A percentile compares a stretch with the other conserved stretches of the same genome.
phyloP scores from a whole-genome alignment of 1,140 invertebrate species.

The Platyscapa corneri region DNA sequence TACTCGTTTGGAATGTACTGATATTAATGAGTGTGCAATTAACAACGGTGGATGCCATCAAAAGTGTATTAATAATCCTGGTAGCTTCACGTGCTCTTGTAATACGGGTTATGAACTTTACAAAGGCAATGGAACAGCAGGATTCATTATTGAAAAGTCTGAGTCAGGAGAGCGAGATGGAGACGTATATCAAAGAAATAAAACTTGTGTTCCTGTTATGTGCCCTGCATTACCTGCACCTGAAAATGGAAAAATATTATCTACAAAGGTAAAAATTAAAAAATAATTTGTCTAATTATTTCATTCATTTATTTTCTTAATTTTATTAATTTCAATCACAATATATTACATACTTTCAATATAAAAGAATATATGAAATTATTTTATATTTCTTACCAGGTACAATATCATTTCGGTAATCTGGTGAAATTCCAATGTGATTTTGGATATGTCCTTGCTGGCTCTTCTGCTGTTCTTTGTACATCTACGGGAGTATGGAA shows the following conservation, averaged over 20 bases:
- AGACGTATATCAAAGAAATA: constrained; percentile 93
- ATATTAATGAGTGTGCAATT: constrained; percentile 92
- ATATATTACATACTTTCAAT: neutral
- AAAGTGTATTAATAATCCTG: constrained; percentile 92
- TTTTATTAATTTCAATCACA: neutral
- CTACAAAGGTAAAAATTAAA: constrained; percentile 78
- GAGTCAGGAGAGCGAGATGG: constrained; percentile 92
- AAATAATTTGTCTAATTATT: too few species aligned
- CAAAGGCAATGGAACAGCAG: constrained; percentile 91
- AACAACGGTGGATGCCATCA: constrained; percentile 96
- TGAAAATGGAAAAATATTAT: constrained; percentile 91
- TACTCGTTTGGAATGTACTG: constrained; percentile 90
- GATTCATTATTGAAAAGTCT: constrained; percentile 85
- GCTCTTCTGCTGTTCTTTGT: constrained; percentile 88
- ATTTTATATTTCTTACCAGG: constrained; percentile 62
- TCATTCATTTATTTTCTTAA: neutral
- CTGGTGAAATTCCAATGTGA: constrained; percentile 94
- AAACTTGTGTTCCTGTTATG: constrained; percentile 95
- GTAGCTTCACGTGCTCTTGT: constrained; percentile 91
- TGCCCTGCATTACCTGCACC: constrained; percentile 87
- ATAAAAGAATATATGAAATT: neutral
- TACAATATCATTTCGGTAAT: constrained; percentile 92
- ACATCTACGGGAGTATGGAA: constrained; percentile 95
- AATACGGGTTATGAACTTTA: constrained; percentile 95
- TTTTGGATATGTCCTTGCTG: constrained; percentile 94